These are phyloP conservation scores for Acipenser oxyrinchus DNA, from an alignment of 2,797 vertebrate species.

Conservation along the genomic window DNA sequence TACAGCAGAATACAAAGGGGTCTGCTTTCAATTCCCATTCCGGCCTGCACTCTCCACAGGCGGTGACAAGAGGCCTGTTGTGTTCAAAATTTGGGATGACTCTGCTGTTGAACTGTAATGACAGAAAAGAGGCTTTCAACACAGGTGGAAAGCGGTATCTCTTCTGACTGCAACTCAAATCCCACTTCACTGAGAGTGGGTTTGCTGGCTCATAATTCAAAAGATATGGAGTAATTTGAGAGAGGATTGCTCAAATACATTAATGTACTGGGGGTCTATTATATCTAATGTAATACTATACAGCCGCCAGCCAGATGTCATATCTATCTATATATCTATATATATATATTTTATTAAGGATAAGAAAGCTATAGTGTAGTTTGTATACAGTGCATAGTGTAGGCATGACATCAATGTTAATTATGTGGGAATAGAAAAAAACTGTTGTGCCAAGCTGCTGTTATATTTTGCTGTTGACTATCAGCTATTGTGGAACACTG, in stretches of 20 bases:
- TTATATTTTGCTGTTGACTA: too few species aligned
- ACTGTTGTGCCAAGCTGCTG: too few species aligned
- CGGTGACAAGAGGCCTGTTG: neutral
- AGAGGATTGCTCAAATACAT: neutral
- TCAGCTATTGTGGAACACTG: too few species aligned
- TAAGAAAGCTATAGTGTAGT: too few species aligned
- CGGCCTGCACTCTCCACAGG: neutral
- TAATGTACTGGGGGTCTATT: neutral
- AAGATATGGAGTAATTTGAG: conserved; percentile 5
- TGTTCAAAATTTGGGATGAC: conserved; percentile 1
- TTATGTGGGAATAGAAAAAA: too few species aligned
- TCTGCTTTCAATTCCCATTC: conserved; percentile 1
- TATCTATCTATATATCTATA: too few species aligned
- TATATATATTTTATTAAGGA: conserved; percentile 51
- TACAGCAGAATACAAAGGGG: neutral
- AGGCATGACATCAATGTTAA: too few species aligned
- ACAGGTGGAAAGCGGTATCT: neutral
- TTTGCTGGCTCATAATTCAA: conserved; percentile 13
- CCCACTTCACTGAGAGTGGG: conserved; percentile 13
- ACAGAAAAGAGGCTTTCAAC: neutral
- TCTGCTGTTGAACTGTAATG: conserved; percentile 1
- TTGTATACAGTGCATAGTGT: too few species aligned
- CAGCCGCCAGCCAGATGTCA: neutral
- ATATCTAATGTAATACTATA: neutral
- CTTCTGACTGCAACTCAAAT: conserved; percentile 8